These are phyloP conservation scores for Triops longicaudatus DNA, from an alignment of 1,140 invertebrate species.

Conservation along the genomic window DNA sequence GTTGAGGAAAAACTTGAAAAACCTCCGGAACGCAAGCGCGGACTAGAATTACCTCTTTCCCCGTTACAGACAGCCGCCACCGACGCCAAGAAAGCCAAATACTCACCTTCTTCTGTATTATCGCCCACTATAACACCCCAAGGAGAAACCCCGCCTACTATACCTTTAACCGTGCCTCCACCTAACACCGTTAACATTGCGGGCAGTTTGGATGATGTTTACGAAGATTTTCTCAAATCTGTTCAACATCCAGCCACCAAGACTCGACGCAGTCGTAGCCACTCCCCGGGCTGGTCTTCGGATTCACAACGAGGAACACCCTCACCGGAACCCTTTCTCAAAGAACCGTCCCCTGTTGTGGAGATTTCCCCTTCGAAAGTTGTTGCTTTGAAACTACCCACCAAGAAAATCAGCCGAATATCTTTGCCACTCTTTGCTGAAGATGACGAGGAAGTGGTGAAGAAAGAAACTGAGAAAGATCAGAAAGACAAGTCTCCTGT, in stretches of 20 bases:
- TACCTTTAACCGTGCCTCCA: neutral
- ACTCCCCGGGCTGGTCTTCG: constrained; percentile 4
- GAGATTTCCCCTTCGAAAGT: neutral
- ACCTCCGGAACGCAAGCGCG: neutral
- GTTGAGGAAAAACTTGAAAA: neutral
- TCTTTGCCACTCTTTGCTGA: neutral
- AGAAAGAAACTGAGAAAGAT: neutral
- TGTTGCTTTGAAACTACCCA: neutral
- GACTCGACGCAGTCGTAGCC: neutral
- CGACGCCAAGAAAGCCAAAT: neutral
- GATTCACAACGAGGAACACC: neutral
- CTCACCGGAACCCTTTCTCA: neutral
- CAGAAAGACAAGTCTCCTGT: neutral
- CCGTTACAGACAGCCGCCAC: neutral
- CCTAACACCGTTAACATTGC: too few relatives aligned
- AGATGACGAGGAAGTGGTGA: neutral
- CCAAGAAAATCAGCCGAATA: neutral
- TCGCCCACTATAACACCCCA: neutral
- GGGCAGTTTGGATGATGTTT: neutral
- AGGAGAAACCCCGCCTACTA: neutral
- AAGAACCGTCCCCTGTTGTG: neutral
- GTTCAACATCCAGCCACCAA: neutral
- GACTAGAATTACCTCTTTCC: neutral
- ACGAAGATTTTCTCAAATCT: neutral
- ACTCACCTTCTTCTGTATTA: neutral